Evolutionary conservation across 1,140 invertebrate species (phyloP).

Genomic region (Penaeus japonicus): DNA sequence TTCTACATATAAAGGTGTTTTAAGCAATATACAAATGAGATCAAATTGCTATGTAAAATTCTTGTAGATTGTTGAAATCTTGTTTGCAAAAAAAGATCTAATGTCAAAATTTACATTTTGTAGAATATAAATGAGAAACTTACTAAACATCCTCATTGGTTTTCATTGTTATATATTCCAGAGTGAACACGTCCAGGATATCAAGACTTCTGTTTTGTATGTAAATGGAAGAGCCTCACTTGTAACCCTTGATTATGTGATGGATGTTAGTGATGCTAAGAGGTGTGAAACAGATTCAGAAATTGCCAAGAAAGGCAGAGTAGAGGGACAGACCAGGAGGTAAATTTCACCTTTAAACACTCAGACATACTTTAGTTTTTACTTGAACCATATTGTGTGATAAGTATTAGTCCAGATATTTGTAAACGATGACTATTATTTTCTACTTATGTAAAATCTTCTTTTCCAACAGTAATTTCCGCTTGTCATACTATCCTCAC

Average conservation of each 20-base stretch:
- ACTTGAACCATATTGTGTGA: neutral
- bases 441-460: neutral
- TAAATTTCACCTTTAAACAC: conserved; percentile 46
- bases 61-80: too few species aligned
- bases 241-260: conserved; percentile 70
- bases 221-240: conserved; percentile 76
- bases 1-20: conserved; percentile 69
- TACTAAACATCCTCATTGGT: too few species aligned
- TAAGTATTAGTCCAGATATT: neutral
- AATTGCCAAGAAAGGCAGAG: conserved; percentile 61
- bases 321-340: conserved; percentile 58
- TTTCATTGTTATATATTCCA: conserved; percentile 64
- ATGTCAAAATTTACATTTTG: too few species aligned
- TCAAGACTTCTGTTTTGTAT: conserved; percentile 81
- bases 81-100: too few species aligned
- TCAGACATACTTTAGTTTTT: neutral
- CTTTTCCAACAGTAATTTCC: conserved; percentile 67
- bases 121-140: too few species aligned
- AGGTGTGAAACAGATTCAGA: conserved; percentile 61
- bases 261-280: conserved; percentile 57
- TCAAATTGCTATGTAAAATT: too few species aligned
- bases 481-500: conserved; percentile 87
- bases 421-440: neutral
- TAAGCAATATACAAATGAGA: too few species aligned
- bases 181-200: conserved; percentile 81